Base-by-base conservation (phyloP, 2,113 vertebrate genomes). In the Pipra filicauda region DNA sequence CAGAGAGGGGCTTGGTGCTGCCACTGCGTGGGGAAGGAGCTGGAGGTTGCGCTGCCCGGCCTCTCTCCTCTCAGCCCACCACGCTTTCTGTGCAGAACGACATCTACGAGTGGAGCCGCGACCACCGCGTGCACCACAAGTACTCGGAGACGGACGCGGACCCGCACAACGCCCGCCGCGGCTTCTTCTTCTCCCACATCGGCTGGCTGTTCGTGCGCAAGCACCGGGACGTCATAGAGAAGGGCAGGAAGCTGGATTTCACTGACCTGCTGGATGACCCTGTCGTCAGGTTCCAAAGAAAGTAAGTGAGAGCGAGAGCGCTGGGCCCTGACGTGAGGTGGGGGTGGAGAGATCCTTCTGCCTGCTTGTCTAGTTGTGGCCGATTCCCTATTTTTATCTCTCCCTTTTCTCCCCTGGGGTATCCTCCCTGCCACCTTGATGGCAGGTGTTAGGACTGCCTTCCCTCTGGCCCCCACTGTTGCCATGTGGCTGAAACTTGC, bases 141-240 rank as follows among this genome's bases (percentile, higher is more conserved):
- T 98, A 98, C 98, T 98, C 98, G 0, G 98, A 98, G 97, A 98
- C 98, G 0, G 97, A 98, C 0, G 98, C 97, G 0, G 98, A 98
- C 91, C 98, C 98, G 0, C 98, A 98, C 95, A 97, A 98, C 0
- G 97, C 98, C 28, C 85, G 89, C 33, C 95, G 98, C 0, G 98
- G 98, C 80, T 98, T 98, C 95, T 98, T 98, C 95, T 98, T 98
- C 85, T 86, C 98, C 51, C 98, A 98, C n/a, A 96, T 98, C 0
- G 98, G 98, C 59, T 98, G 98, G 98, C 97, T 98, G 8, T 97
- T 98, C 5, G 44, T 98, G 59, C 97, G 96, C 71, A 98, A 98
- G 96, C 98, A 98, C 80, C 97, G 61, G 2, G 98, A 98, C 0
- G 98, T 98, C 89, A 98, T 98, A 6, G 98, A 98, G 95, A 98